Evolutionary conservation across 2,888 invertebrate species (phyloP).

Genomic region (Eumacrocentrus americanus): DNA sequence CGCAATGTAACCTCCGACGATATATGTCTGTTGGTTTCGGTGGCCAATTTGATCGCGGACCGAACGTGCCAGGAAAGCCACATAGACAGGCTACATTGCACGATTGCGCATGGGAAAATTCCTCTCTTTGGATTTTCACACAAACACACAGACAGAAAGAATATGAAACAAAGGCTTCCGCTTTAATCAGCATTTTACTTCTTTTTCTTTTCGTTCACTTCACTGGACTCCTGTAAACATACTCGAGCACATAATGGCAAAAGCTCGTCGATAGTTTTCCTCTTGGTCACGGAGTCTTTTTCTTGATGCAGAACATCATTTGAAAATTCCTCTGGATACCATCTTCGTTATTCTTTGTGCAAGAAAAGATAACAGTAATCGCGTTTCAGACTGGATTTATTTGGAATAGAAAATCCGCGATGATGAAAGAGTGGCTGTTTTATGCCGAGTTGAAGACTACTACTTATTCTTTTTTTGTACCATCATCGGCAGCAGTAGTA

Average conservation of each 20-base stretch:
- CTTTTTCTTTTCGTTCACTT: background rate
- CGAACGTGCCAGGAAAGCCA: conserved; percentile 23
- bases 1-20: background rate
- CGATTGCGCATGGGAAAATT: conserved; percentile 10
- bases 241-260: no score
- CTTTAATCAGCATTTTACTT: conserved; percentile 24
- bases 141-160: background rate
- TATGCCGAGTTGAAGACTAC: no score
- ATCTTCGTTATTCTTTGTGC: no score
- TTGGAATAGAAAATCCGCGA: no score
- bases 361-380: no score
- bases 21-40: background rate
- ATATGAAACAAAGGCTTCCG: conserved; percentile 12
- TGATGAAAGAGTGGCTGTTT: no score
- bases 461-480: no score
- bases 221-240: background rate
- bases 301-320: background rate
- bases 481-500: no score
- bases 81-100: conserved; percentile 3
- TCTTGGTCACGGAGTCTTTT: conserved; percentile 9
- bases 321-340: no score
- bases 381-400: no score
- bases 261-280: background rate
- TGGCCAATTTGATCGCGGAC: conserved; percentile 20
- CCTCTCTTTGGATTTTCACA: background rate